Conservation (phyloP, 2,113 vertebrate species). For the Pavo muticus region DNA sequence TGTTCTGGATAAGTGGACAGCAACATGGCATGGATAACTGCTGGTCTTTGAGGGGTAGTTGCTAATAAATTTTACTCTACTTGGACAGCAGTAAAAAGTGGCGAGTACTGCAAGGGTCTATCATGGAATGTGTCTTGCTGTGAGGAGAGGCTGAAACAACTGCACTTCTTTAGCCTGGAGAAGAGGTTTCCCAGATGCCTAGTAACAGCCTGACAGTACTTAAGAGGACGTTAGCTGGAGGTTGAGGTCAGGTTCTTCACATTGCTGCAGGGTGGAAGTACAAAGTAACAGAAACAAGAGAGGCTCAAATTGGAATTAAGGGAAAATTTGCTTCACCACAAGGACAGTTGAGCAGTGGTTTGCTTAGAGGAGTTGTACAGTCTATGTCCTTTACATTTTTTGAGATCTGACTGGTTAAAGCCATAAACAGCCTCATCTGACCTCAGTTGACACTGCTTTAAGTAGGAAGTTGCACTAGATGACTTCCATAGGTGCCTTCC, state of each 20-base stretch:
- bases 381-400: neutral
- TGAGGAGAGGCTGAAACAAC: neutral
- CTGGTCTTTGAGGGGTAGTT: neutral
- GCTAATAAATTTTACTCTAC: neutral
- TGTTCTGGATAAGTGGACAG: neutral
- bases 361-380: neutral
- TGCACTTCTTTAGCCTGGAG: neutral
- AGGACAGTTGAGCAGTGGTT: neutral
- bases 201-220: neutral
- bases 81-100: neutral
- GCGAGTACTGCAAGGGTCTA: neutral
- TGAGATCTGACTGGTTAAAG: neutral
- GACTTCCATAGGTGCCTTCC: neutral
- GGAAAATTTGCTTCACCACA: neutral
- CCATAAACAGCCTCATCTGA: neutral
- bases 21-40: neutral
- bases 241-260: neutral
- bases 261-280: neutral
- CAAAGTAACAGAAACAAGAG: neutral
- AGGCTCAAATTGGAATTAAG: neutral
- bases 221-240: neutral
- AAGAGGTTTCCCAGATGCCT: neutral
- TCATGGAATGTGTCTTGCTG: neutral
- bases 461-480: neutral
- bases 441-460: neutral